A percentile compares a stretch with the other conserved stretches of the same genome.
Conservation (phyloP, 2,888 invertebrate species). For the Polydrusus cervinus region DNA sequence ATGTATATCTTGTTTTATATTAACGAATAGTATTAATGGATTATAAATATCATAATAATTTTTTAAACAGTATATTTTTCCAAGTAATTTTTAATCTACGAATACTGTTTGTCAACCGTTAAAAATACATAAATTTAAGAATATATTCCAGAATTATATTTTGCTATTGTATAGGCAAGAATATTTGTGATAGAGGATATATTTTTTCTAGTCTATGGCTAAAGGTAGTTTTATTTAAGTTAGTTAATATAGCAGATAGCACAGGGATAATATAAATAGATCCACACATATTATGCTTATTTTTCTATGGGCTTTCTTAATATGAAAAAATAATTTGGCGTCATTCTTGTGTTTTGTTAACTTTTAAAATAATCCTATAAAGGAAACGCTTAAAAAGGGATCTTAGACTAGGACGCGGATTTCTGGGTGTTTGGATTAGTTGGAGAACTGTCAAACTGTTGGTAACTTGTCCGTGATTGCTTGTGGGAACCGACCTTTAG, state of each 20-base stretch:
- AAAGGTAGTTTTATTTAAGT: slow-evolving; percentile 32
- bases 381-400: too few species aligned
- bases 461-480: too few species aligned
- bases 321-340: too few species aligned
- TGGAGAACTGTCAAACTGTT: too few species aligned
- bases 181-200: slow-evolving; percentile 53
- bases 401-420: too few species aligned
- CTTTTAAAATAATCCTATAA: too few species aligned
- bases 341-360: too few species aligned
- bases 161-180: slow-evolving; percentile 51
- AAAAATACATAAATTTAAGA: slow-evolving; percentile 11
- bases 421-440: too few species aligned
- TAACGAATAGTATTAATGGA: neutral
- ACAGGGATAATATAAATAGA: neutral
- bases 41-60: neutral
- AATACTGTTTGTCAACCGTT: neutral
- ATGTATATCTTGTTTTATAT: too few species aligned
- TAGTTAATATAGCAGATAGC: slow-evolving; percentile 20
- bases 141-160: slow-evolving; percentile 51
- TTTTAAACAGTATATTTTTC: neutral
- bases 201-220: slow-evolving; percentile 52
- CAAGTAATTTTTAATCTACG: neutral
- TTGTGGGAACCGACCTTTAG: too few species aligned
- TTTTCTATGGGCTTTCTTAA: slow-evolving; percentile 2
- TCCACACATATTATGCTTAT: neutral